Percentiles rank a stretch among this genome's conserved stretches.
phyloP scores from a whole-genome alignment of 2,888 invertebrate genomes.

The Caprella mutica region DNA sequence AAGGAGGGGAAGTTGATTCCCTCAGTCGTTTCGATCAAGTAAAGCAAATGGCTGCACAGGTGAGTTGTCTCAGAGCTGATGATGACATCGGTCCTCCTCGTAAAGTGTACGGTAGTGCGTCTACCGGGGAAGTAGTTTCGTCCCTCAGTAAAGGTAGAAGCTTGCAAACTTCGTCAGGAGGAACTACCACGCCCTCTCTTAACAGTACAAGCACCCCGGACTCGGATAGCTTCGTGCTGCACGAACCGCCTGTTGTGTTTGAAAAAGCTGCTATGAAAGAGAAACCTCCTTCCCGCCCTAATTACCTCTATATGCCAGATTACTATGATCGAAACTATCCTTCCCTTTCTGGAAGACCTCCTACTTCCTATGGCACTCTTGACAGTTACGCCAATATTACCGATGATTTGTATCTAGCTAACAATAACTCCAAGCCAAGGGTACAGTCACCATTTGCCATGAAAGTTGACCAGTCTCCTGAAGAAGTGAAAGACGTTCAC shows the following conservation, averaged over 20 bases:
- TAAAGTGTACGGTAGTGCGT: conserved; percentile 31
- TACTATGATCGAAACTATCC: conserved; percentile 7
- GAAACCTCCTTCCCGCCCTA: conserved; percentile 9
- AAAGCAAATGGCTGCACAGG: conserved; percentile 29
- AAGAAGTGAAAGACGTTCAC: not conserved
- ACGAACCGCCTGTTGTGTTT: conserved; percentile 30
- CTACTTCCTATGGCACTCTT: not conserved
- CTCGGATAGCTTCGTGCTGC: conserved; percentile 26
- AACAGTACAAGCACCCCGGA: conserved; percentile 22
- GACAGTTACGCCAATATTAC: not conserved
- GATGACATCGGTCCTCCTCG: conserved; percentile 28
- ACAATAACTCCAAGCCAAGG: not conserved
- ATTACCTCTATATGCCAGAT: conserved; percentile 1
- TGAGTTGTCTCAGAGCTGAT: conserved; percentile 14
- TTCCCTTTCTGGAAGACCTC: not conserved
- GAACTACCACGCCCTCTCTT: not conserved
- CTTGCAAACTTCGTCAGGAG: not conserved
- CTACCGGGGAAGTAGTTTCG: conserved; percentile 24
- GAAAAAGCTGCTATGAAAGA: conserved; percentile 28
- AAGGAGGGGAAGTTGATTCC: conserved; percentile 10
- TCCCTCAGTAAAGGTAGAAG: conserved; percentile 14
- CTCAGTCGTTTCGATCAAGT: conserved; percentile 27
- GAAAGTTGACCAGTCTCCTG: not conserved
- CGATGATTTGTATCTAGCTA: no score
- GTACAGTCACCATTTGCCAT: not conserved